Evolutionary conservation across 2,113 vertebrate species (phyloP), one percentile per base, ranked within the genome.

Genomic region (Polyodon spathula): DNA sequence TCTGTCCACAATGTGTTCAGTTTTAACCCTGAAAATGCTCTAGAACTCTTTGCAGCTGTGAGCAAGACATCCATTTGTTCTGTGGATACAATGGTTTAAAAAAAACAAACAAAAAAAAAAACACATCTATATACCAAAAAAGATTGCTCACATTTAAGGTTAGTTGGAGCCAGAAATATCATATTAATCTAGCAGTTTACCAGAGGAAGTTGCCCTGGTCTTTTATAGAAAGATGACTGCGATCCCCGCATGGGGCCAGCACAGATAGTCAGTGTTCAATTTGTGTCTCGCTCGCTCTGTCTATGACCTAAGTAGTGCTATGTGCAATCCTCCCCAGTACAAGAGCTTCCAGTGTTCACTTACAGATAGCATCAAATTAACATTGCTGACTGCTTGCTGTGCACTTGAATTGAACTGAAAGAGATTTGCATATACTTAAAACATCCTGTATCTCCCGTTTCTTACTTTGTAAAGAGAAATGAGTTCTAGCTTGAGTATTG

Each of bases 141-240:
- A 89, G 82, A 85, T 81, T 86, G 82, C 81, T 79, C 84, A 84
- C 84, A 89, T 85, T 82, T 86, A 88, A 90, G 88, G 89, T 92
- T 89, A 92, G 92, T 91, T 88, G 89, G 81, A 89, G 86, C 77
- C 84, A 91, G 84, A 88, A 89, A 88, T 90, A 85, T 89, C 85
- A 89, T 86, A 89, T 86, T 81, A 86, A 89, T 88, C 86, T 83
- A 85, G 82, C 84, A 85, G 85, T 87, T 88, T 86, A 85, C 84
- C 63, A 79, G 68, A 81, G 82, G 84, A 92, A 86, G 86, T 85
- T 80, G 82, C 76, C 79, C 79, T 84, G 85, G 86, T 85, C 85
- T 89, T 88, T 84, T 78, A 78, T 82, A 74, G 76, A 79, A 83
- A 84, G 81, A 70, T 74, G 59, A 78, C 73, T 76, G 70, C 51